Base-by-base conservation (phyloP, 2,797 vertebrate species). In the Mycteria americana region DNA sequence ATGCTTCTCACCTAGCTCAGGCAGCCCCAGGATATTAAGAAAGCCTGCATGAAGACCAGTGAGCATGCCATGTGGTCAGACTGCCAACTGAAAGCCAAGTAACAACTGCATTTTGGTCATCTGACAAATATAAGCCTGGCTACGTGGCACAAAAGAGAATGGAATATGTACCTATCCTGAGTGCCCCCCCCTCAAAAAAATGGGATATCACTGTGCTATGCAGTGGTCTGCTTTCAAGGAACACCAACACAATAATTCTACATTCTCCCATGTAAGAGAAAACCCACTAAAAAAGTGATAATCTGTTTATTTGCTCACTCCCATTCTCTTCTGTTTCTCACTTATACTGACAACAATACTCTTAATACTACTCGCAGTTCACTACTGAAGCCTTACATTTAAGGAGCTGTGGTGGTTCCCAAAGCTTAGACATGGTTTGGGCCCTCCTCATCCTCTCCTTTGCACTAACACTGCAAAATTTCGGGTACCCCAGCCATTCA, bases 401-500 rank as follows among this genome's bases (percentile, higher is more conserved):
- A 67, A 69, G 43, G 45, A 72, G 33, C 9, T 41, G 10, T 30
- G 27, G 9, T 35, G 13, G 22, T 56, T 70, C 25, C 45, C 33
- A 92, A 76, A 80, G 24, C 8, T 81, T 57, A 33, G 39, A 85
- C 5, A 27, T 7, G 10, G 16, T 53, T 78, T 72, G 8, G 10
- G 62, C 41, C 37, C 9, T 37, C 37, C 19, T 88, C 35, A 64
- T 39, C 28, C 45, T 41, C 12, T 17, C 75, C 64, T 65, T 57
- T 23, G 3, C 64, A 85, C 75, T 79, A 89, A 82, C 62, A 72
- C 64, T 70, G 33, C 77, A 93, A 95, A 94, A 93, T 74, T 60
- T 67, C 17, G 21, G 76, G 85, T 62, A 85, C 3, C 72, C 7
- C 51, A 84, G 54, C 43, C 92, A 90, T 31, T 85, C 31, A 56